A percentile compares a stretch with the other conserved stretches of the same genome.
phyloP scores from a whole-genome alignment of 2,888 invertebrate species.

The Lordiphosa fenestrarum region DNA sequence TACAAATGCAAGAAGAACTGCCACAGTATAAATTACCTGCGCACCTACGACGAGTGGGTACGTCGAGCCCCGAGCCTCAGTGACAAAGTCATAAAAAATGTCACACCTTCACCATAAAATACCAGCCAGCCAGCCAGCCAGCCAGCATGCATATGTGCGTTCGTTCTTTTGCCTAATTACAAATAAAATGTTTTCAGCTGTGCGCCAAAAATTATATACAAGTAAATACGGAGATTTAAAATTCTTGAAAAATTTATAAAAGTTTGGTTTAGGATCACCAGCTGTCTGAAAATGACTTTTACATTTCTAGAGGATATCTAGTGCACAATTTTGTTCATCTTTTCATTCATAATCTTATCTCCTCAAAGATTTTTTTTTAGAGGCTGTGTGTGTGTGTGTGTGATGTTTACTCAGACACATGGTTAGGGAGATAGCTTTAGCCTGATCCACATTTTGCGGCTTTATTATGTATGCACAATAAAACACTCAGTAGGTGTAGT shows the following conservation, averaged over 20 bases:
- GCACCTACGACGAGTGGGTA: neutral
- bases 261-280: slow-evolving; percentile 17
- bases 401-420: slow-evolving; percentile 42
- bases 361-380: slow-evolving; percentile 13
- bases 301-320: slow-evolving; percentile 7
- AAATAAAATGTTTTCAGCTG: slow-evolving; percentile 24
- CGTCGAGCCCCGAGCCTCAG: slow-evolving; percentile 32
- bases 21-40: slow-evolving; percentile 44
- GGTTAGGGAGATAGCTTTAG: slow-evolving; percentile 34
- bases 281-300: slow-evolving; percentile 56
- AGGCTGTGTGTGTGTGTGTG: slow-evolving; percentile 1
- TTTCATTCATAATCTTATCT: slow-evolving; percentile 28
- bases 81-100: slow-evolving; percentile 75
- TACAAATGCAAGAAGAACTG: neutral
- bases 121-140: no score
- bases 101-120: slow-evolving; percentile 69
- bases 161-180: slow-evolving; percentile 21
- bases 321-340: slow-evolving; percentile 14
- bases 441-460: slow-evolving; percentile 36
- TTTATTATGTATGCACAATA: slow-evolving; percentile 49
- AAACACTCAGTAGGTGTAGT: slow-evolving; percentile 63
- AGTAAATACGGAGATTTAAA: slow-evolving; percentile 10
- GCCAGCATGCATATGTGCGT: no score
- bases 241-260: slow-evolving; percentile 27
- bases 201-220: slow-evolving; percentile 13